Base-by-base conservation (phyloP, 2,797 vertebrate species). In the Pipistrellus pipistrellus region DNA sequence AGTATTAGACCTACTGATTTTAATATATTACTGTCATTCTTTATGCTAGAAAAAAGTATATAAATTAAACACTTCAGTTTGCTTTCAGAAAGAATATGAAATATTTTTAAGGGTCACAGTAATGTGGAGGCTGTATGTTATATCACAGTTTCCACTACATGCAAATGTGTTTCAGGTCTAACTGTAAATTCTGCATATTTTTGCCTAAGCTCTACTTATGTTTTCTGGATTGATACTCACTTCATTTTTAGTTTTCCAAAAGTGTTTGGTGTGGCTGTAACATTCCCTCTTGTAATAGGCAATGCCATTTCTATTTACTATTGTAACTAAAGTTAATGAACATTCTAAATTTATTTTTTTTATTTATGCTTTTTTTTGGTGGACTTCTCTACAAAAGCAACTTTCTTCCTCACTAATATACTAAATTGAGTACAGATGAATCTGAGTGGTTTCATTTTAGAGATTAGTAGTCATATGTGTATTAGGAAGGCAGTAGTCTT, bases 261-360 rank as follows among this genome's bases (percentile, higher is more conserved):
- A 98, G 96, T 97, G 95, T 97, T 87, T 98, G 97, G 95, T 98
- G 95, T 97, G 94, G 94, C 96, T 96, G 97, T 97, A 98, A 94
- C 95, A 95, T 98, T 97, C 96, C 96, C 94, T 98, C 90, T 98
- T 97, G 93, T 96, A 97, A 96, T 85, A 93, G 96, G 97, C 96
- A 97, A 94, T 97, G 95, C 97, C 96, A 94, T 97, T 98, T 97
- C 96, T 97, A 85, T 98, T 98, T 98, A 95, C 96, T 97, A 78
- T 97, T 97, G 86, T 97, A 97, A 97, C 97, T 97, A 96, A 97
- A 98, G 97, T 98, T 98, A 97, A 97, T 98, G 97, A 98, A 96
- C 97, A 98, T 97, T 98, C 95, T 94, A 95, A 98, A 94, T 98
- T 98, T 97, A 98, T 92, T 97, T 97, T 97, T 96, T 98, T 98